Evolutionary conservation across 2,888 invertebrate genomes (phyloP), one percentile per base, ranked within the genome.

Genomic region (Busseola fusca): DNA sequence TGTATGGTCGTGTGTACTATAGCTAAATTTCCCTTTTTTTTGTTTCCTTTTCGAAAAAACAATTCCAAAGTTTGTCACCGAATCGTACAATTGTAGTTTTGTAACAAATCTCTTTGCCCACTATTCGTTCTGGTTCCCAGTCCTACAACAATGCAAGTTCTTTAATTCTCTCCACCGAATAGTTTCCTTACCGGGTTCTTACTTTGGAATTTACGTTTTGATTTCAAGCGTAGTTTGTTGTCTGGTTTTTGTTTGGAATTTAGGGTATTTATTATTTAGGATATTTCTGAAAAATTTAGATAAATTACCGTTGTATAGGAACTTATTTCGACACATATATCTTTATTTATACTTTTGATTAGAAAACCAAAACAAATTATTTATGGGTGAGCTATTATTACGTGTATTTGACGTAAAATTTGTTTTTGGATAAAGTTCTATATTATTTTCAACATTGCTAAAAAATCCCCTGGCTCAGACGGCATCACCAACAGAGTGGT

Each of bases 81-180:
- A 30, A 45, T 64, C 30, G 27, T 52, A 37, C 56, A 48, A 30
- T 81, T 70, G 27, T 59, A 78, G 62, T 59, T 66, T 45, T 42
- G 56, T 64, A 72, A 78, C 67, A 78, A 78, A 67, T 82, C n/a
- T 72, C 48, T 16, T 48, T 52, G 66, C 4, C 18, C 50, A 60
- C 64, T 50, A 60, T 57, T 66, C 64, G 63, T 59, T 42, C 45
- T 66, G 63, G 50, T 74, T 74, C 60, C 52, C 58, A 34, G 10
- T 37, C 50, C 40, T 62, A n/a, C 42, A 65, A 34, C 50, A 65
- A 52, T 65, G 48, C 69, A 70, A 83, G 62, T 70, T 74, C 21
- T 75, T 74, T 69, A 80, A 80, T 80, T 80, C 52, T 64, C 48
- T 65, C 14, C 42, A 25, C 59, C 48, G 52, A 80, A 83, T 74